Base-by-base conservation (phyloP, 2,888 invertebrate species). In the Elgonia sp. region DNA sequence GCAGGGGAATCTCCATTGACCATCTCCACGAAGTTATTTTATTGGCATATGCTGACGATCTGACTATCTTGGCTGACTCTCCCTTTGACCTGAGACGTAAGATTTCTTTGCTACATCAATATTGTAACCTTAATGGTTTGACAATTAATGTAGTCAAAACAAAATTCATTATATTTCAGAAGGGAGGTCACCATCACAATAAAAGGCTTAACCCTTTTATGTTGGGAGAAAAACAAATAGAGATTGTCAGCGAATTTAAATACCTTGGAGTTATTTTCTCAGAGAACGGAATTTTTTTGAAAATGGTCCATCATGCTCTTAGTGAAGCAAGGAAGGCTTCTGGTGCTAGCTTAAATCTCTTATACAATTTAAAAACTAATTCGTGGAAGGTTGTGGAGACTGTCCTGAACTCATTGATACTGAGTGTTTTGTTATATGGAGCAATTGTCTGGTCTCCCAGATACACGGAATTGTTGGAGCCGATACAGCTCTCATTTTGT, bases 11-110 rank as follows among this genome's bases (percentile, higher is more conserved):
- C 21, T 37, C 14, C 14, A 16, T 72, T 14, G 37, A 72, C 37
- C 53, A 16, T 37, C 46, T 5, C 16, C 5, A 8, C 9, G 72
- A 55, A 16, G 29, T 72, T 39, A 12, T 29, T 0, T 5, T 72
- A 12, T 21, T 72, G 4, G 72, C 55, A 2, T 72, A 72, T 55
- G 55, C 55, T n/a, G 37, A 72, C n/a, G 72, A 72, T 21, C 0
- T 72, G 0, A 46, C 55, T 3, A 18, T 72, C 12, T 53, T 72
- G 5, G 1, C 55, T 1, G 72, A 55, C 29, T n/a, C 72, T 18
- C 55, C 72, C 6, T 21, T 1, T 21, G 39, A 72, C 5, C 0
- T 72, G 10, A 12, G 10, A 9, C 6, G 37, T 6, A 63, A 39
- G 39, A 9, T 63, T 9, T 4, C 2, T 16, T 9, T 40, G 4